Evolutionary conservation across 2,797 vertebrate genomes (phyloP).

Genomic region (Mionectes olivaceus): DNA sequence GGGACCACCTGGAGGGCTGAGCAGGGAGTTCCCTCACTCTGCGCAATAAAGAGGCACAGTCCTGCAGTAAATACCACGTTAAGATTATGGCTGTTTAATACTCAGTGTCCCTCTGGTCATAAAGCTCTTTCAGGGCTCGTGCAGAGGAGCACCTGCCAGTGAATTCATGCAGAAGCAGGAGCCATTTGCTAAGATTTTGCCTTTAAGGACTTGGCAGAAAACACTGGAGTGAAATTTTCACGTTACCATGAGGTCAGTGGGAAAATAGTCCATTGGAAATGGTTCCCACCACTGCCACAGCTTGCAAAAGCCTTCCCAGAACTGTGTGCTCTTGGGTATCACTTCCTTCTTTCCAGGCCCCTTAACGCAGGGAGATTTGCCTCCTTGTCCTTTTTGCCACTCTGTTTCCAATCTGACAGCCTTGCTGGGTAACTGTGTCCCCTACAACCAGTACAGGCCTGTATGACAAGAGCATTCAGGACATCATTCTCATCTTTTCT

Average conservation of each 20-base stretch:
- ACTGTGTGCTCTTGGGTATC: neutral
- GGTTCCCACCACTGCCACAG: neutral
- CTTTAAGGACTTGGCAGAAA: neutral
- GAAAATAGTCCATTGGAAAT: neutral
- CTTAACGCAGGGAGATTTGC: neutral
- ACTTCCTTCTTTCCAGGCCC: neutral
- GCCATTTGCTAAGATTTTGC: neutral
- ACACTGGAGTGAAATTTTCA: neutral
- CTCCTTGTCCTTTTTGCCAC: neutral
- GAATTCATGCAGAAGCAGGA: neutral
- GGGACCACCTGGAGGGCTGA: constrained; percentile 72
- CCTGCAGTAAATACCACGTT: constrained; percentile 15
- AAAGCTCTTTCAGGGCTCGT: constrained; percentile 5
- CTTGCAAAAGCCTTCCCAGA: constrained; percentile 16
- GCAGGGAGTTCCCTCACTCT: constrained; percentile 53
- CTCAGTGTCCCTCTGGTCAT: neutral
- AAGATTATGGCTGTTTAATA: neutral
- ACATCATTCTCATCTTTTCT: neutral
- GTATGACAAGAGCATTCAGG: neutral
- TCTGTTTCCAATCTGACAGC: neutral
- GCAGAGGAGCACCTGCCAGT: constrained; percentile 24
- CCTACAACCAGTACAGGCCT: neutral
- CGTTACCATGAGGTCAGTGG: neutral
- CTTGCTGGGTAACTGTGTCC: accelerated
- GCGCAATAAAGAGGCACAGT: neutral